A percentile compares a stretch with the other conserved stretches of the same genome.
Conservation (phyloP, 2,797 vertebrate genomes). For the Brotula barbata region DNA sequence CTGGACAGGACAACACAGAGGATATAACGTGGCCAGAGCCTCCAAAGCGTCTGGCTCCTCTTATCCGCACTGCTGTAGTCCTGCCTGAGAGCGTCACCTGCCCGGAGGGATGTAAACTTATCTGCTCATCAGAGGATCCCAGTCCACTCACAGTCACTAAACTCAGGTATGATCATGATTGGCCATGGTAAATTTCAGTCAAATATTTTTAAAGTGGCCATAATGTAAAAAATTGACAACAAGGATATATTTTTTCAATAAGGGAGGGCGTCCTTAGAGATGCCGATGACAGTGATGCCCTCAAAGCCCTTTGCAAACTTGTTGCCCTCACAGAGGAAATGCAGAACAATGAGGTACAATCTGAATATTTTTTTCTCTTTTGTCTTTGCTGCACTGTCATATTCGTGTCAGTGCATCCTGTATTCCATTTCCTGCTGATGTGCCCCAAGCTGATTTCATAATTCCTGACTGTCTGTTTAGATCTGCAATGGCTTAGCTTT, state of each 20-base stretch:
- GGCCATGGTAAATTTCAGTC: background rate
- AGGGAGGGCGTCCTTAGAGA: slow-evolving; percentile 59
- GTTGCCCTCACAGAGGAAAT: slow-evolving; percentile 68
- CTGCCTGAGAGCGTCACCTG: slow-evolving; percentile 52
- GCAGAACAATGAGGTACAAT: slow-evolving; percentile 74
- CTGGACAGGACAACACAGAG: background rate
- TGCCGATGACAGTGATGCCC: slow-evolving; percentile 31
- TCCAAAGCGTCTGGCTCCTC: slow-evolving; percentile 44
- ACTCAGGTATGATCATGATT: slow-evolving; percentile 57
- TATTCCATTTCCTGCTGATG: background rate
- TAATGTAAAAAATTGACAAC: background rate
- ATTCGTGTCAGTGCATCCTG: background rate
- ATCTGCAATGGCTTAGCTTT: slow-evolving; percentile 73
- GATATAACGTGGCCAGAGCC: slow-evolving; percentile 72
- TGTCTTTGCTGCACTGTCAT: slow-evolving; percentile 1
- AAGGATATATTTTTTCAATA: background rate
- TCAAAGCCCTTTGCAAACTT: slow-evolving; percentile 57
- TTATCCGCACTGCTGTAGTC: slow-evolving; percentile 50
- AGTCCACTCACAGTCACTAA: slow-evolving; percentile 27
- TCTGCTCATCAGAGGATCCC: slow-evolving; percentile 29
- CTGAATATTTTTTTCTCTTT: slow-evolving; percentile 9
- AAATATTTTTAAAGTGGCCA: background rate
- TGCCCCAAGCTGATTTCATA: slow-evolving; percentile 17
- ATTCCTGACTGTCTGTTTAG: slow-evolving; percentile 56
- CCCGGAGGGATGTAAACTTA: slow-evolving; percentile 57